phyloP scores from a whole-genome alignment of 1,140 invertebrate genomes.

The Drosophila mauritiana region DNA sequence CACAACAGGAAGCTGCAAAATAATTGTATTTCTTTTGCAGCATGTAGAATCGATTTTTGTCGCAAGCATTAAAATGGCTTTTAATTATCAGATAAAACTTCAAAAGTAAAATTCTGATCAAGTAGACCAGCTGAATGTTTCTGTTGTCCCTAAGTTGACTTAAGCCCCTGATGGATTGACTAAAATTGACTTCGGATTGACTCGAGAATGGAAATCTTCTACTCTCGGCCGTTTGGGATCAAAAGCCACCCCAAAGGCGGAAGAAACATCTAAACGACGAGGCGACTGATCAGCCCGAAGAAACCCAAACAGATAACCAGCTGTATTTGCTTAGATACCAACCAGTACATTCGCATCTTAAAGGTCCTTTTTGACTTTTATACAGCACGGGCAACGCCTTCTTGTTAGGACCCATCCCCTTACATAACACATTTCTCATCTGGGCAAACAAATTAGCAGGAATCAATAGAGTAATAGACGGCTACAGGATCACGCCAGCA shows the following conservation, averaged over 20 bases:
- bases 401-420: slow-evolving; percentile 14
- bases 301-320: slow-evolving; percentile 28
- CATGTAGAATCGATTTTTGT: too few relatives aligned
- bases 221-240: slow-evolving; percentile 26
- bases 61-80: too few relatives aligned
- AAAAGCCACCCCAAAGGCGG: slow-evolving; percentile 25
- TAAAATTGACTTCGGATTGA: slow-evolving; percentile 40
- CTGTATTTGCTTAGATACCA: slow-evolving; percentile 22
- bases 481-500: slow-evolving; percentile 67
- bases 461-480: slow-evolving; percentile 34
- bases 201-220: slow-evolving; percentile 39
- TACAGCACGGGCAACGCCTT: slow-evolving; percentile 26
- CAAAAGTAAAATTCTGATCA: too few relatives aligned
- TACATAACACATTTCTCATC: slow-evolving; percentile 35
- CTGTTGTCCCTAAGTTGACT: slow-evolving; percentile 38
- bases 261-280: not conserved
- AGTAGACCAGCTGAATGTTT: not conserved
- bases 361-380: slow-evolving; percentile 36
- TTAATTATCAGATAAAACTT: too few relatives aligned
- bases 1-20: too few relatives aligned
- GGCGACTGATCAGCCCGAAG: not conserved
- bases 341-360: slow-evolving; percentile 17
- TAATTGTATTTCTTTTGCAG: too few relatives aligned
- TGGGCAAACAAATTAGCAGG: slow-evolving; percentile 32
- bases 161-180: slow-evolving; percentile 43